These are phyloP conservation scores for Pelosia muscerda DNA, from an alignment of 2,888 invertebrate species.

Conservation along the genomic window DNA sequence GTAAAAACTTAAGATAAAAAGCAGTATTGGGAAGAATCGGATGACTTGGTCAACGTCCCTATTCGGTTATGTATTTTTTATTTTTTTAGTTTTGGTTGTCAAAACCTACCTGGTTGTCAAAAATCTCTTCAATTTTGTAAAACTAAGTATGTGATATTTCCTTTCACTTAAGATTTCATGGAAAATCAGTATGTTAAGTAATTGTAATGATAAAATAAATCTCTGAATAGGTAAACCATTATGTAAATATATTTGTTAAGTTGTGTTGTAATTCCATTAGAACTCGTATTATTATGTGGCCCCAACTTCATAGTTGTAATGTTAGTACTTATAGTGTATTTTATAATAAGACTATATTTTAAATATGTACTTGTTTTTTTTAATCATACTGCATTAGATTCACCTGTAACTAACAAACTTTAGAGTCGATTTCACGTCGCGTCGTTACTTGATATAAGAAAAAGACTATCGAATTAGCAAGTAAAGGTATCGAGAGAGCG, in stretches of 20 bases:
- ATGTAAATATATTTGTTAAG: conserved; percentile 48
- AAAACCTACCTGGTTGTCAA: too few relatives aligned
- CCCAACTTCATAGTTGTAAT: conserved; percentile 43
- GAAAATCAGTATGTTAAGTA: conserved; percentile 16
- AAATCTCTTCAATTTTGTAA: conserved; percentile 16
- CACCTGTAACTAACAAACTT: not conserved
- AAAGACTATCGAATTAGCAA: too few relatives aligned
- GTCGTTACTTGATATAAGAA: too few relatives aligned
- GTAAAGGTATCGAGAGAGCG: too few relatives aligned
- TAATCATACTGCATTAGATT: not conserved
- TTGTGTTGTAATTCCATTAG: conserved; percentile 37
- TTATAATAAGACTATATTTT: conserved; percentile 48
- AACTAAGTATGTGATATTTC: conserved; percentile 13
- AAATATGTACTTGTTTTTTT: conserved; percentile 29
- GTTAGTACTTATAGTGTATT: conserved; percentile 42
- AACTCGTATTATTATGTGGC: conserved; percentile 30
- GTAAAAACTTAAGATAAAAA: too few relatives aligned
- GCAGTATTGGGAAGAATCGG: too few relatives aligned
- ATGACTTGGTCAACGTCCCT: too few relatives aligned
- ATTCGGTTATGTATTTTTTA: too few relatives aligned
- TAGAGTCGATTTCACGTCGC: not conserved
- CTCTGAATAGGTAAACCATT: conserved; percentile 20
- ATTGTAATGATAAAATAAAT: conserved; percentile 18
- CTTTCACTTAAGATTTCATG: conserved; percentile 15
- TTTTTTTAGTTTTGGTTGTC: too few relatives aligned